Conservation (phyloP, 2,113 vertebrate species). For the Ciconia boyciana region DNA sequence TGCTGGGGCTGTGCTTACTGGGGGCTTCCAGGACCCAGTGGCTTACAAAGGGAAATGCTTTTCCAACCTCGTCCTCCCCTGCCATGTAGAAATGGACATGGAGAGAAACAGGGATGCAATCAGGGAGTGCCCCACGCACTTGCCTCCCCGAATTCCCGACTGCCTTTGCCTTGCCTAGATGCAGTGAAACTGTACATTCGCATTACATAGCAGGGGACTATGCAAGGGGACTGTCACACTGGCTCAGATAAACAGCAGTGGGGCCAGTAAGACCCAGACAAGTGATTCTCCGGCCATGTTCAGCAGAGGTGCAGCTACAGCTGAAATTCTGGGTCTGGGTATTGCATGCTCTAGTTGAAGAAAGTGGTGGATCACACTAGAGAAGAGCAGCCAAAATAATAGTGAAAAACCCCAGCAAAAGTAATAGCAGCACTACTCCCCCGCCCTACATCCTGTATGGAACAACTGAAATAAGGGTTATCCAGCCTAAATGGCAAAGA, state of each 20-base stretch:
- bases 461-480: neutral
- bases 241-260: neutral
- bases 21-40: neutral
- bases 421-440: neutral
- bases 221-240: neutral
- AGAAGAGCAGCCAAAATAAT: neutral
- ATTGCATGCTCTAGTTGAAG: neutral
- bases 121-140: neutral
- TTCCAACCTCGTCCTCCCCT: neutral
- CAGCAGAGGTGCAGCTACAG: neutral
- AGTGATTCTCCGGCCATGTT: neutral
- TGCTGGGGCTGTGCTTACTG: neutral
- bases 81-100: neutral
- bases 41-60: neutral
- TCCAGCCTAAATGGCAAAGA: neutral
- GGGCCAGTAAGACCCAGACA: neutral
- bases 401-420: neutral
- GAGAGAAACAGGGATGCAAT: neutral
- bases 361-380: neutral
- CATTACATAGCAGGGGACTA: neutral
- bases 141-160: accelerated
- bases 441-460: neutral
- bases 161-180: neutral
- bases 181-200: no score
- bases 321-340: neutral